Percentiles rank a stretch among this genome's conserved stretches.
Evolutionary conservation across 1,140 invertebrate species (phyloP).

Genomic region (Drosophila sechellia): DNA sequence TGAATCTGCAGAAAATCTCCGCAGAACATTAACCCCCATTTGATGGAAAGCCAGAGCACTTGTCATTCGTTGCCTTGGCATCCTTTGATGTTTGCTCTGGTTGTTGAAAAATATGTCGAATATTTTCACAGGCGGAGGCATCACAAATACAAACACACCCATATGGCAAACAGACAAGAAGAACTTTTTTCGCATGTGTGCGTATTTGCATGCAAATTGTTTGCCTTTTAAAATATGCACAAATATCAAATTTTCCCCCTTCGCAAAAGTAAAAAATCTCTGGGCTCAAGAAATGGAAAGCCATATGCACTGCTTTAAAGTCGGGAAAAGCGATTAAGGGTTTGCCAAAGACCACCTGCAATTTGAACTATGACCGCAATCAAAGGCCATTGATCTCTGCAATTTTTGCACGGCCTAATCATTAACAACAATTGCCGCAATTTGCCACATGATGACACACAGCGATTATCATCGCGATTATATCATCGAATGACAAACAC

Average conservation of each 20-base stretch:
- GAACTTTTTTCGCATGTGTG: conserved; percentile 58
- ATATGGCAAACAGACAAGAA: conserved; percentile 56
- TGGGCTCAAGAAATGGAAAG: conserved; percentile 43
- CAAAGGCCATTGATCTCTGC: conserved; percentile 73
- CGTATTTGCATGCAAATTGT: conserved; percentile 78
- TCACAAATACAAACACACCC: conserved; percentile 58
- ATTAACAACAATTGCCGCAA: conserved; percentile 81
- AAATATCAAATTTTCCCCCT: conserved; percentile 55
- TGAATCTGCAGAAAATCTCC: not conserved
- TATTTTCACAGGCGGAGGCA: conserved; percentile 73
- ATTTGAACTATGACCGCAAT: conserved; percentile 58
- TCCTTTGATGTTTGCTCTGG: conserved; percentile 57
- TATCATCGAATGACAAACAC: conserved; percentile 62
- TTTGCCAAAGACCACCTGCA: conserved; percentile 21
- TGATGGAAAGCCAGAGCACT: conserved; percentile 28
- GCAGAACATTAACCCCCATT: not conserved
- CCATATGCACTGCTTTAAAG: conserved; percentile 22
- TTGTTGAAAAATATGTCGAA: conserved; percentile 79
- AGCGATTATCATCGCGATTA: conserved; percentile 55
- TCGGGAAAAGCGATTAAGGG: not conserved
- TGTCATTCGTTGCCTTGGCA: conserved; percentile 35
- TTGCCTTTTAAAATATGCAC: conserved; percentile 77
- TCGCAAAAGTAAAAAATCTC: conserved; percentile 11
- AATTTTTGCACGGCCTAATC: conserved; percentile 66
- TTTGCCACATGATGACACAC: conserved; percentile 59